Evolutionary conservation across 2,113 vertebrate species (phyloP).

Genomic region (Pyxicephalus adspersus): DNA sequence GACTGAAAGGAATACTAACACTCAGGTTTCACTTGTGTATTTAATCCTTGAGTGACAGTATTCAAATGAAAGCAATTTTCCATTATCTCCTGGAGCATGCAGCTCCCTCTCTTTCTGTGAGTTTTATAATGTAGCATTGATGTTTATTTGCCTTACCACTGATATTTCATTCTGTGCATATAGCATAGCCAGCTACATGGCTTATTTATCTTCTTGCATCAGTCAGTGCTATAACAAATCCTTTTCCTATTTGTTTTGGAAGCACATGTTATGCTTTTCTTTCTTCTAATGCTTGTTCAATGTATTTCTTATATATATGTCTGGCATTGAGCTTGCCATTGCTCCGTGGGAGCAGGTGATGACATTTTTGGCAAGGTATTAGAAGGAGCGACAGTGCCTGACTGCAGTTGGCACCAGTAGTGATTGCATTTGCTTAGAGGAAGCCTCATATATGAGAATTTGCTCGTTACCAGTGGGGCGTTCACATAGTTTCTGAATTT

Average conservation of each 20-base stretch:
- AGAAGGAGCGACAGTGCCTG: not conserved
- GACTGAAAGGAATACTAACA: too few relatives aligned
- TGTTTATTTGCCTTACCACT: too few relatives aligned
- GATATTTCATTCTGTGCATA: too few relatives aligned
- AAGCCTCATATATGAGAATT: conserved; percentile 34
- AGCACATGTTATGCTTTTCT: not conserved
- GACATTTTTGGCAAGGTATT: conserved; percentile 14
- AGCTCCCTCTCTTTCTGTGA: too few relatives aligned
- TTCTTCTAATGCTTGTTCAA: not conserved
- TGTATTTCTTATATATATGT: not conserved
- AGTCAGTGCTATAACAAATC: not conserved
- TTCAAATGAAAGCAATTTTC: too few relatives aligned
- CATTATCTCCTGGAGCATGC: too few relatives aligned
- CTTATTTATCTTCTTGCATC: not conserved
- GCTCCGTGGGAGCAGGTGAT: not conserved
- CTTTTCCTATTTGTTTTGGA: not conserved
- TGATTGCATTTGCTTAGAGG: conserved; percentile 30
- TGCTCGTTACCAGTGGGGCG: not conserved
- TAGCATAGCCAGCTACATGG: too few relatives aligned
- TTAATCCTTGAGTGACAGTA: too few relatives aligned
- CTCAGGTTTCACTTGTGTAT: too few relatives aligned
- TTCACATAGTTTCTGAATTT: not conserved
- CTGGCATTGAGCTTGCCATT: not conserved
- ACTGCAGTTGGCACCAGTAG: conserved; percentile 17
- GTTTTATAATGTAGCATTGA: too few relatives aligned